Base-by-base conservation (phyloP, 2,797 vertebrate genomes). In the Smutsia temminckii region DNA sequence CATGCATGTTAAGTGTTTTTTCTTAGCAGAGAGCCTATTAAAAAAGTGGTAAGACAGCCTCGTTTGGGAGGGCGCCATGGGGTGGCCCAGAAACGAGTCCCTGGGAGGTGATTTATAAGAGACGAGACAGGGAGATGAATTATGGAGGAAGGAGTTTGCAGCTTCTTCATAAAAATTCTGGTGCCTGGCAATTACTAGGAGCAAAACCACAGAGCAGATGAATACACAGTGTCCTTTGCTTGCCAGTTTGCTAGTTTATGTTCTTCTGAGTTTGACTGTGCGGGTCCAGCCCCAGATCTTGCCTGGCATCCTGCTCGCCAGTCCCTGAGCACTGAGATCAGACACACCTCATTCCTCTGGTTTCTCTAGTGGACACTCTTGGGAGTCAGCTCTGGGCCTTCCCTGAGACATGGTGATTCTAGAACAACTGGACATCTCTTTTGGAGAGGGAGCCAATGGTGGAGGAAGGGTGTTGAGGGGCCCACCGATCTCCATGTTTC, bases 81-180 rank as follows among this genome's bases (percentile, higher is more conserved):
- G 93, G 95, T 91, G 93, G 96, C 94, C 93, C 23, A 2, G 55
- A 84, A 93, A 64, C 86, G 86, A 97, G 95, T 77, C 80, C 95
- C 94, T 53, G 86, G 95, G 89, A 97, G 53, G 91, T 98, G 97
- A 98, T 98, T 98, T 98, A 97, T 97, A 97, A 95, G 96, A 97
- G 94, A 95, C 86, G 34, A 97, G 98, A 96, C 94, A 95, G 64
- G 95, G 95, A 93, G 97, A 96, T 96, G 92, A n/a, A 71, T 84
- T 91, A 97, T 93, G 95, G 97, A 71, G 93, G 96, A 93, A 78
- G 75, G 92, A 97, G 92, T 92, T 86, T 97, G 95, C 97, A 84
- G 96, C 85, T 97, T 95, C 97, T 96, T 93, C 90, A 37, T 89
- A 87, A 95, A 91, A 94, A 96, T 94, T 88, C 85, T 4, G 5